Conservation (phyloP, 1,140 invertebrate species). For the Zaprionus tsacasi region DNA sequence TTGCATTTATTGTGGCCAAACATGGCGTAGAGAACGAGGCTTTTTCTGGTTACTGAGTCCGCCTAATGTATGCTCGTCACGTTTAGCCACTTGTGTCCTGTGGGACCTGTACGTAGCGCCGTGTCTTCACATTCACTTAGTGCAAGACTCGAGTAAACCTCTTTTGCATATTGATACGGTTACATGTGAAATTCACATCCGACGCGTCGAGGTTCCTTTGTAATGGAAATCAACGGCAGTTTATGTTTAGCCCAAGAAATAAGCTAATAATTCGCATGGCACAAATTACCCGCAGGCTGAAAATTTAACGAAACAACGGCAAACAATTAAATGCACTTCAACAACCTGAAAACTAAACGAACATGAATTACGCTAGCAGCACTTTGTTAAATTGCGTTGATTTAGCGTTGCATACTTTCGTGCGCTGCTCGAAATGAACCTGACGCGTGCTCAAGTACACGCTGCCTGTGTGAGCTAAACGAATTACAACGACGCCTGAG, state of each 20-base stretch:
- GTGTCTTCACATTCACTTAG: constrained; percentile 76
- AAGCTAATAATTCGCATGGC: constrained; percentile 32
- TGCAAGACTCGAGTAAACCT: constrained; percentile 55
- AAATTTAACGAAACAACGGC: background rate
- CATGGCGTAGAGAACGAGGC: constrained; percentile 18
- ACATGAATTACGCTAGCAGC: constrained; percentile 6
- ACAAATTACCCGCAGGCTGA: constrained; percentile 23
- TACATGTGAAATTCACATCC: constrained; percentile 32
- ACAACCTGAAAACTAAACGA: background rate
- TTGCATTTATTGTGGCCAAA: constrained; percentile 74
- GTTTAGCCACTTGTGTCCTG: constrained; percentile 77
- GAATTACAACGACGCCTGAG: constrained; percentile 38
- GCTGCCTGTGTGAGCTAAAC: constrained; percentile 2
- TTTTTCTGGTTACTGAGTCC: constrained; percentile 7
- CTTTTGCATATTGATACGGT: constrained; percentile 75
- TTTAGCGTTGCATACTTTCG: constrained; percentile 23
- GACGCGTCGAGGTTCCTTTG: constrained; percentile 15
- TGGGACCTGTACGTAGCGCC: constrained; percentile 36
- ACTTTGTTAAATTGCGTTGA: constrained; percentile 37
- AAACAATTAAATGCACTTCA: constrained; percentile 14
- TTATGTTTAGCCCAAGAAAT: constrained; percentile 22
- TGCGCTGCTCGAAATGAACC: constrained; percentile 34
- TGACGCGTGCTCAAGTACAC: constrained; percentile 56
- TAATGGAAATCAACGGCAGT: constrained; percentile 59
- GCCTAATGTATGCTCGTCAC: constrained; percentile 76